Base-by-base conservation (phyloP, 2,797 vertebrate species). In the Lutjanus campechanus region DNA sequence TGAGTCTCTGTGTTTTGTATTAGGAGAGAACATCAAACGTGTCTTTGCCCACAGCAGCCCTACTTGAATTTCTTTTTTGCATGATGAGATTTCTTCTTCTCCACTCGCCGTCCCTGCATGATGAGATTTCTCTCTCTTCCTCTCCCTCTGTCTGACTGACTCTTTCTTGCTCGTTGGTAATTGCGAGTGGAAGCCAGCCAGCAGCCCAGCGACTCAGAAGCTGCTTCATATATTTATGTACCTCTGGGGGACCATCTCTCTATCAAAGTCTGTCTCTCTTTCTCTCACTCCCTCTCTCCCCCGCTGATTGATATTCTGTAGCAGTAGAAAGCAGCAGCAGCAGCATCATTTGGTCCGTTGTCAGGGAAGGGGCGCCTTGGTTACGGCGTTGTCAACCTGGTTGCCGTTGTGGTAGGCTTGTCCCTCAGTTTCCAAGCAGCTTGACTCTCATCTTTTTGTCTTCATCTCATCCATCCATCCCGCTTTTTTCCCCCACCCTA, bases 261-360 rank as follows among this genome's bases (percentile, higher is more conserved):
- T 81, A 25, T 83, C 76, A 79, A 54, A 70, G 76, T 77, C 70
- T 73, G 12, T 76, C 53, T 82, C 36, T 63, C 62, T 63, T 72
- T 61, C 65, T 10, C 58, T 36, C 25, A 47, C 78, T 73, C 50
- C 68, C 19, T 54, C 53, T 77, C 62, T 20, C 56, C 59, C 60
- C 55, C 3, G 4, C 78, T 88, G 86, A 84, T 91, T 89, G 85
- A 83, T 90, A 91, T 91, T 91, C 88, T 82, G 69, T 22, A 75
- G 81, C 69, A 74, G 90, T 84, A 88, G 76, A 81, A 74, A 80
- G 66, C 76, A 74, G 85, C 79, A 74, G 84, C 69, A 72, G 69
- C 72, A 84, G 71, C 71, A 82, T 85, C 73, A 87, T 79, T 90
- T 71, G 73, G 62, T 73, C 51, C 13, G 79, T 88, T 81, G 86